A percentile compares a stretch with the other conserved stretches of the same genome.
Conservation (phyloP, 2,797 vertebrate genomes). For the Manis pentadactyla region DNA sequence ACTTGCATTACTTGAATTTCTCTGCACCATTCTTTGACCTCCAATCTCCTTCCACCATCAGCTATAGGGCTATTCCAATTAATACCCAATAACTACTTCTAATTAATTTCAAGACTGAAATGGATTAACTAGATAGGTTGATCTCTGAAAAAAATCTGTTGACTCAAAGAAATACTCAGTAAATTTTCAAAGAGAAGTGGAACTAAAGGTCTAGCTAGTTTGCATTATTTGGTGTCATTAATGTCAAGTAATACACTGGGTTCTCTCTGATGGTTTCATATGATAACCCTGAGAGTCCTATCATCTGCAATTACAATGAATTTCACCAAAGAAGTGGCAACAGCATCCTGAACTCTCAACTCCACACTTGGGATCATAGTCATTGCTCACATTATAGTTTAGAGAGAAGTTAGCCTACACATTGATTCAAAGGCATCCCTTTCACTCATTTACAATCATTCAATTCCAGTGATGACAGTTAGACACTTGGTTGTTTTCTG, state of each 20-base stretch:
- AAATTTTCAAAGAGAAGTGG: not conserved
- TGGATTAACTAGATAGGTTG: not conserved
- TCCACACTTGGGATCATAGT: not conserved
- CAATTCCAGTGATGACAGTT: not conserved
- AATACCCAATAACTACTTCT: not conserved
- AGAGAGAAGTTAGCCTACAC: not conserved
- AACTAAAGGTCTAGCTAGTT: not conserved
- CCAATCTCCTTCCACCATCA: not conserved
- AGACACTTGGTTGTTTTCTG: conserved; percentile 25
- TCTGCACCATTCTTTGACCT: not conserved
- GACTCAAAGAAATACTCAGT: not conserved
- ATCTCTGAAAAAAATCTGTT: not conserved
- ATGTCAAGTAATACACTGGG: not conserved
- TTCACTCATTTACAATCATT: conserved; percentile 22
- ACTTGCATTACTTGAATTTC: not conserved
- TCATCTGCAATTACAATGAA: not conserved
- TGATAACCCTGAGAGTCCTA: not conserved
- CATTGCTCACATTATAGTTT: not conserved
- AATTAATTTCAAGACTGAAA: not conserved
- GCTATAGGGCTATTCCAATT: not conserved
- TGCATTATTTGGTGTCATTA: not conserved
- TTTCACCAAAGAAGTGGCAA: not conserved
- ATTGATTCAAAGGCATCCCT: not conserved
- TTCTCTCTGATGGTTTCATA: not conserved
- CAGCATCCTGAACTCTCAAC: not conserved